phyloP scores from a whole-genome alignment of 2,888 invertebrate genomes.

The Smittia sp. region DNA sequence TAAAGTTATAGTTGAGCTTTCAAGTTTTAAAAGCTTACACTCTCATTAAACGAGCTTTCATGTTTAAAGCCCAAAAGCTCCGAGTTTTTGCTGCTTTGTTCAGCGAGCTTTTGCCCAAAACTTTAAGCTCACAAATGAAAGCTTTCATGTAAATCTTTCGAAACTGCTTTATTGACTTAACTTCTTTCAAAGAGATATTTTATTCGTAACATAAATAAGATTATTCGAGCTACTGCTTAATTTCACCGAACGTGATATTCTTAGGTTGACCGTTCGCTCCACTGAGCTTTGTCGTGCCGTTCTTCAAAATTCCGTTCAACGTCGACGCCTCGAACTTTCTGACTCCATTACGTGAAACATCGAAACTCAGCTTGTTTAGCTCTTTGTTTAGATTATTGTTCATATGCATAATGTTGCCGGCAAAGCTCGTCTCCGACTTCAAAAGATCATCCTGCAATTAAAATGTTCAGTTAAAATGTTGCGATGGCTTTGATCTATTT shows the following conservation, averaged over 20 bases:
- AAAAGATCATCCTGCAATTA: conserved; percentile 20
- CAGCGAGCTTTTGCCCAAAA: too few species aligned
- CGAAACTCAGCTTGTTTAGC: not conserved
- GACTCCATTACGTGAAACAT: not conserved
- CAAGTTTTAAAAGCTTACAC: too few species aligned
- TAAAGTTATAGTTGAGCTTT: too few species aligned
- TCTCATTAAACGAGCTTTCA: too few species aligned
- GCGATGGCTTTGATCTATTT: not conserved
- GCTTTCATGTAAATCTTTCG: too few species aligned
- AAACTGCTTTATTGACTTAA: too few species aligned
- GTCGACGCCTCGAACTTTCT: conserved; percentile 26
- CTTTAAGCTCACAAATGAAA: too few species aligned
- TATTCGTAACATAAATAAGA: not conserved
- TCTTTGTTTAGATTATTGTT: not conserved
- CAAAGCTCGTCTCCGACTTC: not conserved
- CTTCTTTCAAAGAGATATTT: too few species aligned
- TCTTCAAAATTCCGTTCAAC: conserved; percentile 28
- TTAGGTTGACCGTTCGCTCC: conserved; percentile 7
- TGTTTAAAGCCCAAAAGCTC: too few species aligned
- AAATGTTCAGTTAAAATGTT: not conserved
- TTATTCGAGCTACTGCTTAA: not conserved
- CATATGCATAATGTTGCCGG: not conserved
- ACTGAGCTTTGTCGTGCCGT: conserved; percentile 24
- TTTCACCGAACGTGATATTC: conserved; percentile 7
- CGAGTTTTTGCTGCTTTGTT: too few species aligned